Evolutionary conservation across 2,113 vertebrate genomes (phyloP).

Genomic region (Urocynchramus pylzowi): DNA sequence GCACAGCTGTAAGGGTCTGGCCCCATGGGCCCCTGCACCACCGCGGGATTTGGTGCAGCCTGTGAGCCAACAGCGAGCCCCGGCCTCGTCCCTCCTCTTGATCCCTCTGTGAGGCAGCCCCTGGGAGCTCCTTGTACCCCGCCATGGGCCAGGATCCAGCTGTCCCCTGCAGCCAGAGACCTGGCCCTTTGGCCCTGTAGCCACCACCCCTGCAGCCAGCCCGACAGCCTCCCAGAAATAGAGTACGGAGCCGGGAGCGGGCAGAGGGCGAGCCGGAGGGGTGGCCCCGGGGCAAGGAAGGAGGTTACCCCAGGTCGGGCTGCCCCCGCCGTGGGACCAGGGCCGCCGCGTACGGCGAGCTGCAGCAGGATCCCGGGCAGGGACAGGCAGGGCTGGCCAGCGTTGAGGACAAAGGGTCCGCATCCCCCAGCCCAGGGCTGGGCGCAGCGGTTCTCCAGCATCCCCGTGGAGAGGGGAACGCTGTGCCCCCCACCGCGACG

Average conservation of each 20-base stretch:
- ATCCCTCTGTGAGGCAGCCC: background rate
- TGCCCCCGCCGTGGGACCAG: accelerated
- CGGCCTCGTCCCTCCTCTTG: background rate
- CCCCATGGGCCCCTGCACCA: background rate
- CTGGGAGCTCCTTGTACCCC: accelerated
- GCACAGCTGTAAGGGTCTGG: background rate
- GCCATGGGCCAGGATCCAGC: accelerated
- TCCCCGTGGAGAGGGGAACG: accelerated
- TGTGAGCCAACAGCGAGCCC: background rate
- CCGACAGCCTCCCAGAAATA: conserved; percentile 2
- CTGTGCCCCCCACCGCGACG: background rate
- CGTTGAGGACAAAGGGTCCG: accelerated
- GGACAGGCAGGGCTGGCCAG: background rate
- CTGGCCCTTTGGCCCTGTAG: background rate
- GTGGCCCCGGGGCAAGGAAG: accelerated
- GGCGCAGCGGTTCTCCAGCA: background rate
- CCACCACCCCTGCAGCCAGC: background rate
- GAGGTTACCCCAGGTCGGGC: background rate
- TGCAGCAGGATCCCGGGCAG: background rate
- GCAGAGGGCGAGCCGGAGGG: background rate
- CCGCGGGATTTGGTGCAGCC: background rate
- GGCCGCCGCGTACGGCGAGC: accelerated
- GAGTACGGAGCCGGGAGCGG: background rate
- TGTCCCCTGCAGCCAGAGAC: background rate
- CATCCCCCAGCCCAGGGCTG: background rate